phyloP scores from a whole-genome alignment of 2,888 invertebrate species.

The Stratiomys singularior region DNA sequence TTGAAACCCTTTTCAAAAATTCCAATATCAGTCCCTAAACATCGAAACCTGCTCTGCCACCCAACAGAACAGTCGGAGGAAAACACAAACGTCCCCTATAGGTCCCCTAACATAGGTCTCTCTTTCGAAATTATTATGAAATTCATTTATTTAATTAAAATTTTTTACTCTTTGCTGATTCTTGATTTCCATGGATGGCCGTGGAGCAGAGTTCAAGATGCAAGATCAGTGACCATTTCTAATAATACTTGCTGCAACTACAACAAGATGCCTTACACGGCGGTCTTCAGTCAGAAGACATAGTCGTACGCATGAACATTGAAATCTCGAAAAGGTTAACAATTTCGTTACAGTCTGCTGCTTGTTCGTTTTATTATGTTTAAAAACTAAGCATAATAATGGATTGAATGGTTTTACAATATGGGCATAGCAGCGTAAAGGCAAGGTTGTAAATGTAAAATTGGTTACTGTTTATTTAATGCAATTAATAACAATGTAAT shows the following conservation, averaged over 20 bases:
- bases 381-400: background rate
- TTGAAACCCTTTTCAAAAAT: too few relatives aligned
- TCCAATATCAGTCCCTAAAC: too few relatives aligned
- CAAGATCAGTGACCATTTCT: constrained; percentile 22
- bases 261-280: too few relatives aligned
- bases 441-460: too few relatives aligned
- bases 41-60: too few relatives aligned
- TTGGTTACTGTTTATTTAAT: too few relatives aligned
- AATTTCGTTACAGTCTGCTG: constrained; percentile 6
- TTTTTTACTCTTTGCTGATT: too few relatives aligned
- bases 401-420: background rate
- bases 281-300: too few relatives aligned
- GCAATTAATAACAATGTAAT: too few relatives aligned
- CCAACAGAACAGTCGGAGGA: too few relatives aligned
- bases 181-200: background rate
- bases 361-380: background rate
- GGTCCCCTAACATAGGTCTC: too few relatives aligned
- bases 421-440: background rate
- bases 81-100: too few relatives aligned
- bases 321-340: background rate
- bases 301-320: background rate
- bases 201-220: constrained; percentile 21
- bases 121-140: background rate
- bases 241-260: background rate
- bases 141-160: background rate